These are phyloP conservation scores for Apamea crenata DNA, from an alignment of 2,888 invertebrate species.

Conservation along the genomic window DNA sequence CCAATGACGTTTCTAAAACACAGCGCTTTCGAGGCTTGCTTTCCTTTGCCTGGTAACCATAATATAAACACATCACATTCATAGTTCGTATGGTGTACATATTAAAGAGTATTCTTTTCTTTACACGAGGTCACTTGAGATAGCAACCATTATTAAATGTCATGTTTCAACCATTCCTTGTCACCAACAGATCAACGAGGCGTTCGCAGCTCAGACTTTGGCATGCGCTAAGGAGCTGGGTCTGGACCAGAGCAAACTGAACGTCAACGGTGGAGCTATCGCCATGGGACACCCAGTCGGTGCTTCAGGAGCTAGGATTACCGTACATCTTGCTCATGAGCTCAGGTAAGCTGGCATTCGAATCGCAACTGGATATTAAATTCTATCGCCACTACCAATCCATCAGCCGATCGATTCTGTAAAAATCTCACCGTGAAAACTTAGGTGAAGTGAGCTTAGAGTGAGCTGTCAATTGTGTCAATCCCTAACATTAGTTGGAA, in stretches of 20 bases:
- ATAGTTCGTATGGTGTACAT: not conserved
- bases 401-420: too few species aligned
- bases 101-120: not conserved
- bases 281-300: conserved; percentile 98
- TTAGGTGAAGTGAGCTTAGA: too few species aligned
- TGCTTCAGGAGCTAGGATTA: conserved; percentile 98
- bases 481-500: too few species aligned
- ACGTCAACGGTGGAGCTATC: conserved; percentile 98
- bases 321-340: conserved; percentile 96
- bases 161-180: conserved; percentile 25
- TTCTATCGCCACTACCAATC: too few species aligned
- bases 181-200: conserved; percentile 97
- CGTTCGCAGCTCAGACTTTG: conserved; percentile 98
- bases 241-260: conserved; percentile 95
- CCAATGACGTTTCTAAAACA: not conserved
- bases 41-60: not conserved
- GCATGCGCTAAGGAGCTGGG: conserved; percentile 96
- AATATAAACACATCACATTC: not conserved
- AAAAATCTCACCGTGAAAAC: too few species aligned
- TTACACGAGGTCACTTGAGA: not conserved
- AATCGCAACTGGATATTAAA: not conserved
- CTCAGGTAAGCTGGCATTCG: conserved; percentile 91
- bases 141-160: too few species aligned
- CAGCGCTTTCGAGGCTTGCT: not conserved
- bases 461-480: too few species aligned